These are phyloP conservation scores for Taenioides sp. DNA, from an alignment of 2,797 vertebrate genomes.

Conservation along the genomic window DNA sequence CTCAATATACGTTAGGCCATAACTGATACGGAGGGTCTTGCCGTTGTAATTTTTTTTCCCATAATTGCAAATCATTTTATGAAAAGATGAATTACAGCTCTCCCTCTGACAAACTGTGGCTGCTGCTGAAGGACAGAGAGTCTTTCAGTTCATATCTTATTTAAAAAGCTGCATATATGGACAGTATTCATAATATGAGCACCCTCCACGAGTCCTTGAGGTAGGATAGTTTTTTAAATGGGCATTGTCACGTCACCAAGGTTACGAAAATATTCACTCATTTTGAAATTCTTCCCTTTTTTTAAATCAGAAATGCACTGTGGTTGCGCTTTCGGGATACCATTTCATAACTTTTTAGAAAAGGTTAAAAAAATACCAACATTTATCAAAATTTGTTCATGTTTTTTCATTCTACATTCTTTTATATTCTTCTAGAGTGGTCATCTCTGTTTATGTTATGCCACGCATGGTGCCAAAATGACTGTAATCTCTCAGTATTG, in stretches of 20 bases:
- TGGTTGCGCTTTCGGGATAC: neutral
- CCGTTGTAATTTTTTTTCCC: neutral
- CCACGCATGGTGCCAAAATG: neutral
- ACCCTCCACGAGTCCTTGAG: neutral
- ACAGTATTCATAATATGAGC: slow-evolving; percentile 8
- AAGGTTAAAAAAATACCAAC: neutral
- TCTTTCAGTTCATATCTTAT: slow-evolving; percentile 21
- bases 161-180: slow-evolving; percentile 19
- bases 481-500: neutral
- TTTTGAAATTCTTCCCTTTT: neutral
- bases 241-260: slow-evolving; percentile 17
- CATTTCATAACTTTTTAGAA: neutral
- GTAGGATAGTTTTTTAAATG: slow-evolving; percentile 12
- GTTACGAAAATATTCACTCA: neutral
- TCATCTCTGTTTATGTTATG: neutral
- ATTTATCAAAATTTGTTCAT: neutral
- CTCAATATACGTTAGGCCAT: slow-evolving; percentile 9
- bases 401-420: neutral
- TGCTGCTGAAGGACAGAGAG: slow-evolving; percentile 21
- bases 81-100: slow-evolving; percentile 12
- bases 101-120: slow-evolving; percentile 17
- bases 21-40: slow-evolving; percentile 3
- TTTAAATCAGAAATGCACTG: neutral
- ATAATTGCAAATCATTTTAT: slow-evolving; percentile 20
- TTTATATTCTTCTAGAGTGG: no score